Conservation (phyloP, 2,113 vertebrate genomes). For the Oncorhynchus tshawytscha region DNA sequence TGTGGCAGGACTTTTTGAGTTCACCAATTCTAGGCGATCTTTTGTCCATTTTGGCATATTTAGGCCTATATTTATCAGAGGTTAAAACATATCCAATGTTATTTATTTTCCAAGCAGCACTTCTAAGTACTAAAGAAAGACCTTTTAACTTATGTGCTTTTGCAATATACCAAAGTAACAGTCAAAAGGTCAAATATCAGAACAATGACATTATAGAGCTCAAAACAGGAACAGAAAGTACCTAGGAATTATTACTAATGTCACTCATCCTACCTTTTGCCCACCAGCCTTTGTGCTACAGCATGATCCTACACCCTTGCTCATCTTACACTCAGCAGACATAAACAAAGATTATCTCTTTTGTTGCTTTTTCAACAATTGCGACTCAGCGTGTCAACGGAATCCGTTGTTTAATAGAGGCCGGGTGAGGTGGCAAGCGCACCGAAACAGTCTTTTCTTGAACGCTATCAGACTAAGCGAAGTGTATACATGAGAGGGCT, state of each 20-base stretch:
- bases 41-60: conserved; percentile 12
- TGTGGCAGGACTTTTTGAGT: conserved; percentile 5
- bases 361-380: background rate
- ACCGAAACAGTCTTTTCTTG: background rate
- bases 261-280: background rate
- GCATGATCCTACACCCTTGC: background rate
- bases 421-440: background rate
- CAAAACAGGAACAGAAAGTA: too few species aligned
- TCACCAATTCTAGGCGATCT: conserved; percentile 5
- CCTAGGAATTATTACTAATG: background rate
- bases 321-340: background rate
- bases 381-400: background rate
- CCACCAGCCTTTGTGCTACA: background rate
- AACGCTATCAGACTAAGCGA: conserved; percentile 7
- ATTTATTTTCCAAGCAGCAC: too few species aligned
- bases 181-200: too few species aligned
- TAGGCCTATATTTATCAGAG: background rate
- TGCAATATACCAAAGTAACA: too few species aligned
- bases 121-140: too few species aligned
- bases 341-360: background rate
- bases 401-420: background rate
- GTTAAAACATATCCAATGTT: background rate
- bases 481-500: conserved; percentile 17
- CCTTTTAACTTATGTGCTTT: too few species aligned
- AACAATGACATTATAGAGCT: too few species aligned